Evolutionary conservation across 2,888 invertebrate genomes (phyloP).

Genomic region (Hoplodrina ambigua): DNA sequence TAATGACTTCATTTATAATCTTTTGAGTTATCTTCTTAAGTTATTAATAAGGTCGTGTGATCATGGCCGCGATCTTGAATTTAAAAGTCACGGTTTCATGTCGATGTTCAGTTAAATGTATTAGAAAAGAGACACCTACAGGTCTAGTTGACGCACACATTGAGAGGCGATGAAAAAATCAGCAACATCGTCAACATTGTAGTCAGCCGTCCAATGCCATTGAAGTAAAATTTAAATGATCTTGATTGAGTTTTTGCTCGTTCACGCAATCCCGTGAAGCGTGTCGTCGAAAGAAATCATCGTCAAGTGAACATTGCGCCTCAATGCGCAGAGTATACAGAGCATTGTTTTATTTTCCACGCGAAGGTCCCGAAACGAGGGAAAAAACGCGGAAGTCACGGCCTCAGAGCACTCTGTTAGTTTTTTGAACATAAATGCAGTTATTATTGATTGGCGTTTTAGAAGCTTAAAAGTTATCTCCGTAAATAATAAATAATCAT

Average conservation of each 20-base stretch:
- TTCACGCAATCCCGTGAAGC: conserved; percentile 49
- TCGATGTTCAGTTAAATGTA: neutral
- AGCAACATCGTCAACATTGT: conserved; percentile 2
- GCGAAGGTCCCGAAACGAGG: conserved; percentile 65
- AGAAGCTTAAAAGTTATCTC: neutral
- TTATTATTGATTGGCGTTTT: conserved; percentile 21
- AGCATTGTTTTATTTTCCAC: conserved; percentile 55
- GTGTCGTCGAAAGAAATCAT: conserved; percentile 55
- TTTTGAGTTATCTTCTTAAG: conserved; percentile 11
- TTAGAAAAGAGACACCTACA: neutral
- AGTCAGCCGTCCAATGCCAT: conserved; percentile 31
- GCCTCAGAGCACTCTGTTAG: conserved; percentile 36
- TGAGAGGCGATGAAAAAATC: neutral
- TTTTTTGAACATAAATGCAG: conserved; percentile 36
- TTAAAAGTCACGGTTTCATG: conserved; percentile 41
- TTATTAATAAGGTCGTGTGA: conserved; percentile 15
- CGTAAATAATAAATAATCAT: no score
- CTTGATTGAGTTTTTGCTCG: conserved; percentile 58
- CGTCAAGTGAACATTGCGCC: conserved; percentile 62
- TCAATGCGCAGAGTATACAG: conserved; percentile 64
- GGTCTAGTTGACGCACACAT: neutral
- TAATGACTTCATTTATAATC: conserved; percentile 25
- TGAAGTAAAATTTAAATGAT: conserved; percentile 55
- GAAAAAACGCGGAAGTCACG: conserved; percentile 76
- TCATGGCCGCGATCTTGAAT: conserved; percentile 41